These are phyloP conservation scores for Nebria salina DNA, from an alignment of 2,888 invertebrate species.

Conservation along the genomic window DNA sequence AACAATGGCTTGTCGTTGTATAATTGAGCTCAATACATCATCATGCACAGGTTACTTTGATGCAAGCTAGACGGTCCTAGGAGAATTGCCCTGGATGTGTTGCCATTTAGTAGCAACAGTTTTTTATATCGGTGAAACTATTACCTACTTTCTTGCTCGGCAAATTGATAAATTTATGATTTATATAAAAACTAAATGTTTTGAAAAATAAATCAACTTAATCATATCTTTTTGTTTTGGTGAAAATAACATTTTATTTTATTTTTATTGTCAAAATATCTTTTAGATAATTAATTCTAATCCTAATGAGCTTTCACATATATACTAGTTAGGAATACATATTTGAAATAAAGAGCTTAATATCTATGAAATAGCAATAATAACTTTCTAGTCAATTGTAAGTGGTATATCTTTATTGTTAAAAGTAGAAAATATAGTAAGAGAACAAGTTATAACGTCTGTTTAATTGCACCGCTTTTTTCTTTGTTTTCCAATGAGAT, in stretches of 20 bases:
- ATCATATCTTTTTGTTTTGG: too few relatives aligned
- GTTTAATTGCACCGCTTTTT: background rate
- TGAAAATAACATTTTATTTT: too few relatives aligned
- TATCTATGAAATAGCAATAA: background rate
- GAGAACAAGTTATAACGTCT: background rate
- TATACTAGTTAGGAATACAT: background rate
- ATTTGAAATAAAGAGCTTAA: background rate
- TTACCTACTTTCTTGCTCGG: background rate
- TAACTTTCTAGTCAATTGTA: background rate
- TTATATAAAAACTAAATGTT: too few relatives aligned
- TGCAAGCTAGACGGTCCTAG: conserved; percentile 13
- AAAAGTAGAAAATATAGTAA: background rate
- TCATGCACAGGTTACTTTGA: conserved; percentile 47
- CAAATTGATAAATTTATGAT: background rate
- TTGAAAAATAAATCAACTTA: too few relatives aligned
- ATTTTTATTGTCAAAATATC: too few relatives aligned
- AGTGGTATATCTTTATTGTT: background rate
- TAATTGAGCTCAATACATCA: conserved; percentile 63
- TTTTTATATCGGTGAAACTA: background rate
- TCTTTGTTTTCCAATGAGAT: background rate
- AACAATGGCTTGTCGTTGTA: conserved; percentile 63
- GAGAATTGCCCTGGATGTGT: background rate
- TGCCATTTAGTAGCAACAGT: background rate
- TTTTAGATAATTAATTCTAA: too few relatives aligned
- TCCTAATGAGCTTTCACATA: too few relatives aligned